A percentile compares a stretch with the other conserved stretches of the same genome.
phyloP scores from a whole-genome alignment of 2,888 invertebrate species.

The Hoplodrina blanda region DNA sequence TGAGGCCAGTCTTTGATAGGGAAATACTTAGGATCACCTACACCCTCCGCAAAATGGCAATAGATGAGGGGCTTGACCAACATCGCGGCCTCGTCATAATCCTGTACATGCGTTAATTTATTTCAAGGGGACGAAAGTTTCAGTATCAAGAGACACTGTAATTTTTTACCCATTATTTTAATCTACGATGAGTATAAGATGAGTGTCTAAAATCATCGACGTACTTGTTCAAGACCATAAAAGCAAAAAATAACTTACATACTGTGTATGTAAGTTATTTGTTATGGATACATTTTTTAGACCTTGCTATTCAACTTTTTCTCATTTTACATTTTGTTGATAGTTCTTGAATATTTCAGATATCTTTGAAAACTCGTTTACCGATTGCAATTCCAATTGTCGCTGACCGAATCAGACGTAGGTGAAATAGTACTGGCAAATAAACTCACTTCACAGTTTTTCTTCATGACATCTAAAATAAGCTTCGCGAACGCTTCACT shows the following conservation, averaged over 20 bases:
- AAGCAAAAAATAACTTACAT: too few relatives aligned
- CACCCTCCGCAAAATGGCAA: constrained; percentile 97
- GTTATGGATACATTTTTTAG: too few relatives aligned
- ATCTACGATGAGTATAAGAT: too few relatives aligned
- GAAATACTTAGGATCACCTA: constrained; percentile 97
- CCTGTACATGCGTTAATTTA: constrained; percentile 80
- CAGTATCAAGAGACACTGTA: neutral
- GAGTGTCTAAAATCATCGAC: too few relatives aligned
- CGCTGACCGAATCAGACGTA: too few relatives aligned
- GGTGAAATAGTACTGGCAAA: neutral
- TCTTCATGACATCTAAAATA: constrained; percentile 94
- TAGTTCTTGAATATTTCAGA: too few relatives aligned
- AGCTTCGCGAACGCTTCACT: constrained; percentile 94
- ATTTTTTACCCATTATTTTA: neutral
- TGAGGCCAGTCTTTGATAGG: constrained; percentile 93
- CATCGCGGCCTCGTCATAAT: constrained; percentile 93
- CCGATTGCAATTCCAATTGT: too few relatives aligned
- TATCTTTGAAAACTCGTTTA: too few relatives aligned
- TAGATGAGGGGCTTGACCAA: constrained; percentile 95
- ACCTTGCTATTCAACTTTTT: too few relatives aligned
- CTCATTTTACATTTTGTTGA: too few relatives aligned
- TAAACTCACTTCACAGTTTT: constrained; percentile 92
- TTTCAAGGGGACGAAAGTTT: neutral
- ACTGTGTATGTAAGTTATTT: too few relatives aligned
- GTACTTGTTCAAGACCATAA: too few relatives aligned